Conservation (phyloP, 2,113 vertebrate species). For the Mobula hypostoma region DNA sequence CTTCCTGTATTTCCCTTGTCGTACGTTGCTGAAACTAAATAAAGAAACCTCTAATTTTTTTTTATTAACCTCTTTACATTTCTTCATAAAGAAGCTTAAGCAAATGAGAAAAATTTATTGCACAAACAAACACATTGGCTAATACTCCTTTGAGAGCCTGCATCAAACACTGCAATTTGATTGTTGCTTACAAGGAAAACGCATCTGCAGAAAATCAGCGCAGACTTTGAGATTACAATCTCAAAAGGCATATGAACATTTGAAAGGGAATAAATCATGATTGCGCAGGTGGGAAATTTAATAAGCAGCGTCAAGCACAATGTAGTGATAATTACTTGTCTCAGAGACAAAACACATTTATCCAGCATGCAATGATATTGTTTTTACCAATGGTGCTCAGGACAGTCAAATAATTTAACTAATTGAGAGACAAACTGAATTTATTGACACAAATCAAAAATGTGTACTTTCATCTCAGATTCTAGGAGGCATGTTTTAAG, state of each 20-base stretch:
- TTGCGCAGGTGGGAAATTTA: neutral
- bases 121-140: neutral
- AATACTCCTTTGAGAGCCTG: neutral
- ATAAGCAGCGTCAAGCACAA: neutral
- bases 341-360: neutral
- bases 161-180: neutral
- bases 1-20: neutral
- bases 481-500: neutral
- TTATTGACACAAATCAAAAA: neutral
- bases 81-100: neutral
- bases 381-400: neutral
- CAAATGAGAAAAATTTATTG: neutral
- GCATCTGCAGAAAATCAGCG: neutral
- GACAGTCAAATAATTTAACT: neutral
- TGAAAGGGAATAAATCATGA: neutral
- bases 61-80: neutral
- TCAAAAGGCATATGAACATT: neutral
- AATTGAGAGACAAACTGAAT: neutral
- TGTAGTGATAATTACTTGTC: neutral
- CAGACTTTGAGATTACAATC: neutral
- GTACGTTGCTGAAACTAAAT: neutral
- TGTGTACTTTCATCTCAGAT: neutral
- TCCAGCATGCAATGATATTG: neutral
- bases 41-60: neutral
- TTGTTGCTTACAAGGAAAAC: neutral